phyloP scores from a whole-genome alignment of 1,140 invertebrate genomes.

The Eumaeus atala region DNA sequence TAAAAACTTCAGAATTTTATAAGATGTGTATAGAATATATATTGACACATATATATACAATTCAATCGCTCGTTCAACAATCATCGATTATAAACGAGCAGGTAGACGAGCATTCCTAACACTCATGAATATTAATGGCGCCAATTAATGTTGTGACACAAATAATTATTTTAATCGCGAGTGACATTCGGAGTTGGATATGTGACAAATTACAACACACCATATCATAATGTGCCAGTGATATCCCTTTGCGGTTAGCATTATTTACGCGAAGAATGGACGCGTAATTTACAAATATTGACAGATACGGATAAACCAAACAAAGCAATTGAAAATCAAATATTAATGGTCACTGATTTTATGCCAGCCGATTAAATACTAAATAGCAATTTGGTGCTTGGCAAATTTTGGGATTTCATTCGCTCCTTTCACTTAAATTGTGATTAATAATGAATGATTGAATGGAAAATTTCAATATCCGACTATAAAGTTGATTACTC shows the following conservation, averaged over 20 bases:
- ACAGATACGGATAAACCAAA: conserved; percentile 23
- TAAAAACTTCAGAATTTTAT: too few species aligned
- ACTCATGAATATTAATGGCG: too few species aligned
- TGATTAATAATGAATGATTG: conserved; percentile 11
- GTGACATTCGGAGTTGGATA: too few species aligned
- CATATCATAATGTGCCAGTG: too few species aligned
- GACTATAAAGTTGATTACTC: conserved; percentile 1
- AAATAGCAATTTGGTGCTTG: conserved; percentile 17
- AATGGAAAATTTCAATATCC: background rate
- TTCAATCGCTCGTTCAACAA: too few species aligned
- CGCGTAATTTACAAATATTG: conserved; percentile 20
- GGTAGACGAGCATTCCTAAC: too few species aligned
- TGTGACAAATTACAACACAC: too few species aligned
- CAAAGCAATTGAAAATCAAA: conserved; percentile 27
- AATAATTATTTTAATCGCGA: too few species aligned
- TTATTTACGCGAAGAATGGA: conserved; percentile 13
- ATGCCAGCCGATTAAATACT: conserved; percentile 18
- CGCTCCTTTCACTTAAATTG: conserved; percentile 11
- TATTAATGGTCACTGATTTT: conserved; percentile 25
- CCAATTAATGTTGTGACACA: too few species aligned
- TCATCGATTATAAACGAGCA: too few species aligned
- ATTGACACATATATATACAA: too few species aligned
- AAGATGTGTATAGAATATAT: too few species aligned
- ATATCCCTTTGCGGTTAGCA: conserved; percentile 3
- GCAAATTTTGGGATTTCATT: conserved; percentile 10